phyloP scores from a whole-genome alignment of 2,888 invertebrate genomes.

The Acronicta psi region DNA sequence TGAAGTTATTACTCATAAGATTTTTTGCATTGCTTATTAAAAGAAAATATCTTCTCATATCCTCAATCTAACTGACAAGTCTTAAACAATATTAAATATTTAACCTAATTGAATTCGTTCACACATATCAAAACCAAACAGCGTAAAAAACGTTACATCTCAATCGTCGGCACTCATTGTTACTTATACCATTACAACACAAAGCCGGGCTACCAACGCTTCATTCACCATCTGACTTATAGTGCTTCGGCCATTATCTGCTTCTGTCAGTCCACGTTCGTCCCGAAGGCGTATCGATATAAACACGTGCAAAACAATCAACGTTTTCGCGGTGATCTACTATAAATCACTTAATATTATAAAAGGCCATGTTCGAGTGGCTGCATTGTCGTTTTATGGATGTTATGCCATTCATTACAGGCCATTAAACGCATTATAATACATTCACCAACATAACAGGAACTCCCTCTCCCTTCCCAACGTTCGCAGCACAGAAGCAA shows the following conservation, averaged over 20 bases:
- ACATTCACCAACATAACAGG: conserved; percentile 68
- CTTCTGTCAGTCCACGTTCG: conserved; percentile 56
- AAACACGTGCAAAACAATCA: conserved; percentile 86
- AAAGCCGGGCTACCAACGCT: conserved; percentile 36
- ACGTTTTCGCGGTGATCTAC: conserved; percentile 75
- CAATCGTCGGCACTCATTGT: conserved; percentile 42
- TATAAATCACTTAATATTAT: conserved; percentile 87
- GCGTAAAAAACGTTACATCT: conserved; percentile 24
- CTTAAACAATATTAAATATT: background rate
- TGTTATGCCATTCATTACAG: conserved; percentile 89
- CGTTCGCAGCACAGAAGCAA: conserved; percentile 30
- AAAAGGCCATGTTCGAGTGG: conserved; percentile 86
- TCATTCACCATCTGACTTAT: conserved; percentile 64
- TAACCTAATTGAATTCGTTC: background rate
- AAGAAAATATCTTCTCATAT: too few relatives aligned
- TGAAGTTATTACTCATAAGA: too few relatives aligned
- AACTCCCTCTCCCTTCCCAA: conserved; percentile 54
- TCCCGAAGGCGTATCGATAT: conserved; percentile 69
- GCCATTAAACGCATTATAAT: conserved; percentile 88
- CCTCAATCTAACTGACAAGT: too few relatives aligned
- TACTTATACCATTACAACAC: conserved; percentile 22
- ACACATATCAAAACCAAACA: background rate
- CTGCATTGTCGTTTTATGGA: conserved; percentile 87
- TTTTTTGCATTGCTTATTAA: too few relatives aligned
- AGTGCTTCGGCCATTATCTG: conserved; percentile 53